phyloP scores from a whole-genome alignment of 2,888 invertebrate species.

The Pristionchus maxplancki region DNA sequence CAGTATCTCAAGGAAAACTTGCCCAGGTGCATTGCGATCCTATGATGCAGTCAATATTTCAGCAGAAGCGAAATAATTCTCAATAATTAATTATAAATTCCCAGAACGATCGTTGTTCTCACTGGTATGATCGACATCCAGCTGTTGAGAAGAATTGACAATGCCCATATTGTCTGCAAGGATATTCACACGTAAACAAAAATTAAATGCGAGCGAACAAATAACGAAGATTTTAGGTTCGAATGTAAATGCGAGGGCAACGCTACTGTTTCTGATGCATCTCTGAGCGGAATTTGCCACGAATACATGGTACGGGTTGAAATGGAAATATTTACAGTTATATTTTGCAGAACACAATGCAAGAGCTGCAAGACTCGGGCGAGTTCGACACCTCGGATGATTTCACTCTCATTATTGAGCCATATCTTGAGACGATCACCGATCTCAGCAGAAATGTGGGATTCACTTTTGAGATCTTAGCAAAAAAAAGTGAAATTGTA shows the following conservation, averaged over 20 bases:
- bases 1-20: conserved; percentile 23
- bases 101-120: conserved; percentile 67
- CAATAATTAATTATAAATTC: neutral
- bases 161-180: conserved; percentile 66
- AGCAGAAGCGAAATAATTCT: too few species aligned
- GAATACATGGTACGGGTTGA: conserved; percentile 61
- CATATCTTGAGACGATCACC: neutral
- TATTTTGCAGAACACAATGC: neutral
- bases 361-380: conserved; percentile 48
- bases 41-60: neutral
- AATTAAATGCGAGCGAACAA: neutral
- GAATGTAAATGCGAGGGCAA: conserved; percentile 69
- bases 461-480: neutral
- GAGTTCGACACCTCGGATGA: conserved; percentile 43
- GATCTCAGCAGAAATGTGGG: conserved; percentile 38
- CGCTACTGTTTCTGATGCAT: conserved; percentile 61
- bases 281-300: conserved; percentile 61
- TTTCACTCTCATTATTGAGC: conserved; percentile 40
- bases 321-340: neutral
- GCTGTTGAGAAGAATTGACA: conserved; percentile 67
- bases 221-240: conserved; percentile 53
- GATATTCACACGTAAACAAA: conserved; percentile 58
- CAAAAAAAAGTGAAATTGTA: neutral
- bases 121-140: conserved; percentile 72
- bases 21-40: neutral